Conservation (phyloP, 2,113 vertebrate genomes). For the Dicentrarchus labrax region DNA sequence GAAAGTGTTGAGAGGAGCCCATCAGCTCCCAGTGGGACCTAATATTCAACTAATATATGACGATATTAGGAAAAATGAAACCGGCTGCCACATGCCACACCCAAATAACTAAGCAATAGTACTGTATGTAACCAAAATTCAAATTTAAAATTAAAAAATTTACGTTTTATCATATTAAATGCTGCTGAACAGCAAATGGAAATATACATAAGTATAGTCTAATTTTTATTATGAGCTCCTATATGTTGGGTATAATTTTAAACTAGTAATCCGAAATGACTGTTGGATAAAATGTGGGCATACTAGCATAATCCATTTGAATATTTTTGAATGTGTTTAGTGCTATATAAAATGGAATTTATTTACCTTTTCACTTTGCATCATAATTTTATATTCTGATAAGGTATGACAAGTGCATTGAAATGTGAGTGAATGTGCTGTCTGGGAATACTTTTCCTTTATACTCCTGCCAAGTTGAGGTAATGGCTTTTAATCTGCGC, state of each 20-base stretch:
- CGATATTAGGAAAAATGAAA: neutral
- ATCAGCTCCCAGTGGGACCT: neutral
- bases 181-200: too few species aligned
- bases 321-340: slow-evolving; percentile 17
- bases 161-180: neutral
- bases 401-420: slow-evolving; percentile 34
- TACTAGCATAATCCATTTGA: neutral
- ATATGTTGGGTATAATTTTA: neutral
- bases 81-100: neutral
- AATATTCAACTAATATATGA: neutral
- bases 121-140: neutral
- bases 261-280: neutral
- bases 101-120: neutral
- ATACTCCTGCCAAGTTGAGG: slow-evolving; percentile 56
- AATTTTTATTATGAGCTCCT: neutral
- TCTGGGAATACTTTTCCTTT: slow-evolving; percentile 58
- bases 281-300: too few species aligned
- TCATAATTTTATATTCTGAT: slow-evolving; percentile 6
- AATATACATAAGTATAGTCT: neutral
- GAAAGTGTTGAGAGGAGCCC: neutral
- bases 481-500: slow-evolving; percentile 77
- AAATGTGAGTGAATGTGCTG: slow-evolving; percentile 62
- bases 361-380: slow-evolving; percentile 51
- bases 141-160: neutral
- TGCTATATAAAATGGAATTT: slow-evolving; percentile 15